A percentile compares a stretch with the other conserved stretches of the same genome.
These are phyloP conservation scores for Rhinolophus ferrumequinum DNA, from an alignment of 2,113 vertebrate species.

Conservation along the genomic window DNA sequence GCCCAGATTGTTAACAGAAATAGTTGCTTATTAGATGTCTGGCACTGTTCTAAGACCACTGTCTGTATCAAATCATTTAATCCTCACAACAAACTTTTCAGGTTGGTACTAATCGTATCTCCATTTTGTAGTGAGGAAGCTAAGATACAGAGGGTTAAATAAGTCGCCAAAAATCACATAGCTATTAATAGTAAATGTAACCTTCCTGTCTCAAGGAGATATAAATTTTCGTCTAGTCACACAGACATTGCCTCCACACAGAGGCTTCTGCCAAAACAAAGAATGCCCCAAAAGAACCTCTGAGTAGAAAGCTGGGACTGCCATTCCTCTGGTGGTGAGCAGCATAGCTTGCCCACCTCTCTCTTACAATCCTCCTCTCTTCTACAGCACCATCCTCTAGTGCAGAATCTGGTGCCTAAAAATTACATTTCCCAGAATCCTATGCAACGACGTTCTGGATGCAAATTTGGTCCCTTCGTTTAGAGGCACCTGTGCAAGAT, in stretches of 20 bases:
- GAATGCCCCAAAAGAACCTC: neutral
- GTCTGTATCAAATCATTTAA: neutral
- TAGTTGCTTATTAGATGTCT: neutral
- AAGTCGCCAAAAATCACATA: neutral
- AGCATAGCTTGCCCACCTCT: neutral
- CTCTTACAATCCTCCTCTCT: neutral
- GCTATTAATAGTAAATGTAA: neutral
- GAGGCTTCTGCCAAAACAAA: neutral
- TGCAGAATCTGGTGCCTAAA: neutral
- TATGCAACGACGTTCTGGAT: neutral
- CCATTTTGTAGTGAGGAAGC: neutral
- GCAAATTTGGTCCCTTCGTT: neutral
- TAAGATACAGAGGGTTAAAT: neutral
- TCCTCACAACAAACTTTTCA: neutral
- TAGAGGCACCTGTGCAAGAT: neutral
- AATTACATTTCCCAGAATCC: neutral
- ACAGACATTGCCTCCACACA: neutral
- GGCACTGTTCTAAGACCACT: neutral
- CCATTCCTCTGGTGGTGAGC: neutral
- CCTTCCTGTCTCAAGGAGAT: neutral
- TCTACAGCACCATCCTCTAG: neutral
- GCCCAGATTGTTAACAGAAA: conserved; percentile 14
- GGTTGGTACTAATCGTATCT: neutral
- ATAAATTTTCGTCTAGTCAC: neutral
- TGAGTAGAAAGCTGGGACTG: neutral